Base-by-base conservation (phyloP, 2,113 vertebrate genomes). In the Psophia crepitans region DNA sequence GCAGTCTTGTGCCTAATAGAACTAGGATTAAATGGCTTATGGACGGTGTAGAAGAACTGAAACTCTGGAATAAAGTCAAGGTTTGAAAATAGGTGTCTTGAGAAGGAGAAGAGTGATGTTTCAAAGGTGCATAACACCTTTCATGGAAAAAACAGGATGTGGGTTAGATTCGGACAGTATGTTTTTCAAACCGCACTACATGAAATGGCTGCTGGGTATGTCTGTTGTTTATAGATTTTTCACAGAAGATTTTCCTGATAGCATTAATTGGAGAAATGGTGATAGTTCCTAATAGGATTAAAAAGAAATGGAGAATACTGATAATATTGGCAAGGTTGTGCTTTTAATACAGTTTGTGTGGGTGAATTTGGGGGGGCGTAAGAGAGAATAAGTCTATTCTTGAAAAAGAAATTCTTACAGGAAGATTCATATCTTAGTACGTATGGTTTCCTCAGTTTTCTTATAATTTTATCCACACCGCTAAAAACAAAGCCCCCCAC, bases 221-320 rank as follows among this genome's bases (percentile, higher is more conserved):
- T 56, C 78, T 76, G 68, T 35, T 21, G 66, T 41, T 84, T 63
- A 12, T 53, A 56, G 78, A 68, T 73, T 58, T 58, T 73, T 77
- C 85, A 73, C n/a, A 68, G 82, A 53, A 80, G 64, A 63, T 48
- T 41, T 74, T 83, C 65, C 27, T 70, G 44, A 80, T 68, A 87
- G 64, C 48, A 63, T 66, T 90, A 84, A 73, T 82, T 85, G 75
- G 32, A 43, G 39, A 84, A 90, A 78, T 41, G n/a, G n/a, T 80
- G 92, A 81, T 90, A 73, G 68, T 90, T 64, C 84, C 73, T 94
- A 89, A 89, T 66, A 87, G 83, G 87, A 81, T 90, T 81, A 68
- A 73, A 53, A 90, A 46, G 68, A 92, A 96, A 69, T 60, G n/a
- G 79, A 60, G 65, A 73, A 48, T 46, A 33, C 39, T 74, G 74